Evolutionary conservation across 1,140 invertebrate genomes (phyloP).

Genomic region (Philotrypesis tridentata): DNA sequence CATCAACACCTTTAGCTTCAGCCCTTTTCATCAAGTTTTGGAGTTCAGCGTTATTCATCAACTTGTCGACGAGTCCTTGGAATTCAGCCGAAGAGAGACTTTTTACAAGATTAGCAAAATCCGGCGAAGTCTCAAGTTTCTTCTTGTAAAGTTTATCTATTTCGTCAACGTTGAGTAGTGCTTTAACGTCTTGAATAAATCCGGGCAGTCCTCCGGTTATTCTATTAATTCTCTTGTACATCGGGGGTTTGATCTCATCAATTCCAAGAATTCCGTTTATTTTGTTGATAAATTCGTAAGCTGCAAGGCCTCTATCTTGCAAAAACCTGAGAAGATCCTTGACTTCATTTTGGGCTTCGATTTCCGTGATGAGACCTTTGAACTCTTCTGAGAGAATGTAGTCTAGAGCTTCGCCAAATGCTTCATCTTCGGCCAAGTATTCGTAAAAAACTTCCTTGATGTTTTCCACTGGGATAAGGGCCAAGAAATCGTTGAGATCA

Average conservation of each 20-base stretch:
- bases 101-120: conserved; percentile 52
- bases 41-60: conserved; percentile 41
- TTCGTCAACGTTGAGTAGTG: conserved; percentile 27
- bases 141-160: conserved; percentile 56
- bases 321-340: conserved; percentile 35
- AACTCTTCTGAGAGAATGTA: conserved; percentile 55
- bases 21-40: conserved; percentile 33
- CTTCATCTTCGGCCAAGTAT: conserved; percentile 52
- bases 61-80: conserved; percentile 28
- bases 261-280: conserved; percentile 51
- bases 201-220: conserved; percentile 51
- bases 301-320: conserved; percentile 44
- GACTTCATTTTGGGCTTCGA: conserved; percentile 48
- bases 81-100: conserved; percentile 48
- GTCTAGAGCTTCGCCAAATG: conserved; percentile 50
- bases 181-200: conserved; percentile 45
- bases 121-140: conserved; percentile 54
- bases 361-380: conserved; percentile 44
- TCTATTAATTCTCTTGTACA: not conserved
- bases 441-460: conserved; percentile 49
- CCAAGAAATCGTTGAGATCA: conserved; percentile 53
- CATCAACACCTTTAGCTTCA: conserved; percentile 52
- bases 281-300: conserved; percentile 49
- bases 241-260: not conserved
- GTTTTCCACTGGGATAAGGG: conserved; percentile 47